Evolutionary conservation across 2,888 invertebrate species (phyloP).

Genomic region (Dendrolimus pini): DNA sequence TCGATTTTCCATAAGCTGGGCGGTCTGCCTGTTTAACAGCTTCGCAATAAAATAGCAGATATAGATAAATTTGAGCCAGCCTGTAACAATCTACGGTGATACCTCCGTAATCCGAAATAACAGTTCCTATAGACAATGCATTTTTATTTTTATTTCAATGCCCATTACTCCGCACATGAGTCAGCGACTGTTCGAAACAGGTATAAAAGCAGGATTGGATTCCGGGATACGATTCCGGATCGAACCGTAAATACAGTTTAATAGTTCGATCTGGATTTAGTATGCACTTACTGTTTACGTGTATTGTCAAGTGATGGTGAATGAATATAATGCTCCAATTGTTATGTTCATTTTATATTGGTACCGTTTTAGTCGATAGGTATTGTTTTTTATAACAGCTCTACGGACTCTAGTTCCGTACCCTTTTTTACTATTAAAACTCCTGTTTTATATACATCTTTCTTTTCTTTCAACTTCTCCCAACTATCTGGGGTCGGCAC

Average conservation of each 20-base stretch:
- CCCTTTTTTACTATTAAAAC: no score
- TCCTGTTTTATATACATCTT: no score
- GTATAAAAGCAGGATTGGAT: background rate
- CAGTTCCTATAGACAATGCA: slow-evolving; percentile 10
- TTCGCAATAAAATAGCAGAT: no score
- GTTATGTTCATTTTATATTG: no score
- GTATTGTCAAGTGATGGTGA: background rate
- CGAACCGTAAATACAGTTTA: background rate
- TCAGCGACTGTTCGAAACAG: slow-evolving; percentile 3
- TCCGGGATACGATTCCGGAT: background rate
- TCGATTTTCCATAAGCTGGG: no score
- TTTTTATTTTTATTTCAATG: slow-evolving; percentile 25
- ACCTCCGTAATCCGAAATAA: slow-evolving; percentile 3
- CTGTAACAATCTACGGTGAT: background rate
- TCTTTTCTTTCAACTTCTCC: no score
- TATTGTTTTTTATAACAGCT: no score
- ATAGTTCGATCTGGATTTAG: background rate
- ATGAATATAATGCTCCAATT: background rate
- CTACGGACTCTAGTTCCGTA: no score
- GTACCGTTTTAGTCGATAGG: no score
- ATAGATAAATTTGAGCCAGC: no score
- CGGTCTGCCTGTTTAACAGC: no score
- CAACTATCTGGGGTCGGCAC: no score
- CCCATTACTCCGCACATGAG: slow-evolving; percentile 13
- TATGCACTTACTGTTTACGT: background rate